Evolutionary conservation across 1,140 invertebrate species (phyloP).

Genomic region (Anthonomus grandis): DNA sequence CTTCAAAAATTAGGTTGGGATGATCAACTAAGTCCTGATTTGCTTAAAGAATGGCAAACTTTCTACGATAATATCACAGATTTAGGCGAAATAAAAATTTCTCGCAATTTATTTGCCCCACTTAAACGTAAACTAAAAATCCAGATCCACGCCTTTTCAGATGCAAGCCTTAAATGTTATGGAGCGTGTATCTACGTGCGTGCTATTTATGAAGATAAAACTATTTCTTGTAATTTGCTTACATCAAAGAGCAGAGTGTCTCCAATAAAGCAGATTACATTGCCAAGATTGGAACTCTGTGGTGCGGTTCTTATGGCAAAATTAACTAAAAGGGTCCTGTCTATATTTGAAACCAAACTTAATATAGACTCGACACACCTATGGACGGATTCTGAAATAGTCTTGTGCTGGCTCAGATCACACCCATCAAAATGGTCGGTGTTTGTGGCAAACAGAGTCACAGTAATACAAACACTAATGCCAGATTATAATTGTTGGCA

Average conservation of each 20-base stretch:
- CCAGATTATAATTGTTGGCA: constrained; percentile 23
- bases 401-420: constrained; percentile 36
- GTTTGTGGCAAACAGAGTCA: constrained; percentile 9
- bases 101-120: too few relatives aligned
- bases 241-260: constrained; percentile 6
- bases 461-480: constrained; percentile 13
- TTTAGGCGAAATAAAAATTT: too few relatives aligned
- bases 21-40: constrained; percentile 5
- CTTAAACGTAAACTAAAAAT: too few relatives aligned
- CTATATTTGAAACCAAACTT: not conserved
- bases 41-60: not conserved
- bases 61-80: too few relatives aligned
- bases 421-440: constrained; percentile 28
- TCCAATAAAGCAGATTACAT: not conserved
- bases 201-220: constrained; percentile 2
- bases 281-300: constrained; percentile 10
- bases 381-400: constrained; percentile 28
- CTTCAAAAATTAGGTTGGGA: constrained; percentile 17
- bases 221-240: constrained; percentile 6
- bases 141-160: too few relatives aligned
- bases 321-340: not conserved
- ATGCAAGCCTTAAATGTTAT: constrained; percentile 7
- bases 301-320: not conserved
- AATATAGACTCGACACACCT: not conserved
- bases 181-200: constrained; percentile 2